Evolutionary conservation across 2,797 vertebrate genomes (phyloP), one percentile per base, ranked within the genome.

Genomic region (Crocodylus rhombifer): DNA sequence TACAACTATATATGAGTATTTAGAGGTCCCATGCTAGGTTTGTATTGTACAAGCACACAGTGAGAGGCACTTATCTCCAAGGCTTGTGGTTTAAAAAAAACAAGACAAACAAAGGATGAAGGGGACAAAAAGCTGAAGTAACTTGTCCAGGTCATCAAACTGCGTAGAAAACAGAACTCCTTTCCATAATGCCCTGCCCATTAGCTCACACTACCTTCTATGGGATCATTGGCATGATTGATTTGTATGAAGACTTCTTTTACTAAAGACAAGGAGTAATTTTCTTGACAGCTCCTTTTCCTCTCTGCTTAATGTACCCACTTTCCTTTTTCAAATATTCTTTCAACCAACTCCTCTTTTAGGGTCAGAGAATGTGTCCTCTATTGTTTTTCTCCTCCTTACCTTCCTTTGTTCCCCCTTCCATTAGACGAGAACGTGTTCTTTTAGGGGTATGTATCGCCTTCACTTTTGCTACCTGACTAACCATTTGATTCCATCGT

Each of bases 401-500:
- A 69, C 57, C 57, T 86, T 87, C 73, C 73, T 73, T 55, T 80
- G 18, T 42, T 60, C 69, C 80, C 61, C 63, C n/a, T 95, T 26
- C 86, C n/a, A 4, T 15, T 11, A 81, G 71, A 18, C 71, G n/a
- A 56, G 57, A 4, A 1, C 1, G 58, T 23, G 65, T 86, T 88
- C 51, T 21, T 82, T 56, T 13, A 13, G 36, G 76, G 26, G 63
- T 0, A 14, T 76, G 60, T 18, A 30, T 69, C 89, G 36, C 15
- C 74, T 93, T 61, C 5, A 1, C 62, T 95, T 93, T 76, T 73
- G 10, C n/a, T 87, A 33, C 65, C 91, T 87, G 87, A 77, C 83
- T 96, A 90, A 82, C 83, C 87, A 80, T 60, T 56, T 73, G 81
- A n/a, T 77, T 83, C 93, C 61, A 16, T 93, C 86, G 88, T 77